phyloP scores from a whole-genome alignment of 1,140 invertebrate genomes.

The Psix sp. region DNA sequence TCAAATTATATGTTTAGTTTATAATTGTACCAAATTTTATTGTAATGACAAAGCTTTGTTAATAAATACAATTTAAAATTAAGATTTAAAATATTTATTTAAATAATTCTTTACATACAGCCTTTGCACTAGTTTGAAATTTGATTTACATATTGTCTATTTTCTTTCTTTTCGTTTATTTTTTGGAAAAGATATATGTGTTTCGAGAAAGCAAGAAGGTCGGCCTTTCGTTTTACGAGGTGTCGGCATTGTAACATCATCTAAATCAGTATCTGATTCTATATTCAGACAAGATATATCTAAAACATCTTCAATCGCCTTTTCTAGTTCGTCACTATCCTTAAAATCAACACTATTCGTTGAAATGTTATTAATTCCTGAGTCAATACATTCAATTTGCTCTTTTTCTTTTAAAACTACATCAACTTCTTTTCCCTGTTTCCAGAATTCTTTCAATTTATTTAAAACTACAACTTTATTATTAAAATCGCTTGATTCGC shows the following conservation, averaged over 20 bases:
- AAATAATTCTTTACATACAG: too few species aligned
- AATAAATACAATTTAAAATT: too few species aligned
- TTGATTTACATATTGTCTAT: neutral
- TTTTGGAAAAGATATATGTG: conserved; percentile 1
- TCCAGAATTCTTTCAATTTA: conserved; percentile 13
- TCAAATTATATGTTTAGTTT: too few species aligned
- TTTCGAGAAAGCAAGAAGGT: conserved; percentile 2
- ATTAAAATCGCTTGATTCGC: conserved; percentile 11
- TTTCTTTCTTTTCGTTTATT: conserved; percentile 1
- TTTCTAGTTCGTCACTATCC: neutral
- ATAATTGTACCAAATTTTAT: too few species aligned
- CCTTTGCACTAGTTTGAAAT: neutral
- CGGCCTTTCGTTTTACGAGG: conserved; percentile 7
- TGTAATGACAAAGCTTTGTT: too few species aligned
- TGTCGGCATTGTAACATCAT: conserved; percentile 1
- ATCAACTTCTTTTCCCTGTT: conserved; percentile 3
- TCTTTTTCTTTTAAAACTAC: conserved; percentile 4
- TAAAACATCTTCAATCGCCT: conserved; percentile 10
- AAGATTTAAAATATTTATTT: too few species aligned
- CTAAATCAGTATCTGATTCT: neutral
- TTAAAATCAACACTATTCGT: neutral
- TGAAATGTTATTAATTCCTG: neutral
- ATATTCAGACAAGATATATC: conserved; percentile 12
- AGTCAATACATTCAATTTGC: neutral
- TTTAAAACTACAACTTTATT: conserved; percentile 11